Evolutionary conservation across 2,888 invertebrate species (phyloP), one percentile per base, ranked within the genome.

Genomic region (Scelioninae gen. 1): DNA sequence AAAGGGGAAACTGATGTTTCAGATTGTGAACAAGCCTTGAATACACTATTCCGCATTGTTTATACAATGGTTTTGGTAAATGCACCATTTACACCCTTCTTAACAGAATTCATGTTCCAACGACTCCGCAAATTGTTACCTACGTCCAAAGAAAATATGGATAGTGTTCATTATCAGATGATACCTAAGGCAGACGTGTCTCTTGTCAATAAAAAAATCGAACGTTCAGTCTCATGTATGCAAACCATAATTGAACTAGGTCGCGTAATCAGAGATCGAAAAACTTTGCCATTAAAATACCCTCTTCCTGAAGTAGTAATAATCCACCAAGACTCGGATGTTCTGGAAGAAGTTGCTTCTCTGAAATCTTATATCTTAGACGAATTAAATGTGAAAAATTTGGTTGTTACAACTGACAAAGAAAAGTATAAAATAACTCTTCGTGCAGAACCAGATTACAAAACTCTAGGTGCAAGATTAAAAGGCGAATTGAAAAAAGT

Each of bases 71-170:
- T 96, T 0, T 95, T 96, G 87, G 95, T 99, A 88, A 99, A 99
- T 97, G 97, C 99, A 0, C 98, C 99, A 0, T 99, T 99, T 92
- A 98, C 98, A 0, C 99, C 99, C 0, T 99, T 97, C 93, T 94
- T 99, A 68, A 96, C 98, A 0, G 99, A 99, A 92, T 95, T 96
- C 80, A 98, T 99, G 95, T 99, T 97, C 93, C 97, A 98, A 92
- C 96, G 96, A 75, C 92, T 99, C 84, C 95, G 95, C 45, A 94
- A 95, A 86, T 93, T 97, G 38, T 92, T 96, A 16, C 92, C 93
- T 5, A 92, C 93, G 11, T 91, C 92, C 29, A 93, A 93, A 40
- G 93, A 89, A 13, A 93, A 93, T 82, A 91, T 93, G 32, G 96
- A 95, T 55, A 98, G 98, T 90, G 96, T 99, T 0, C 99, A 99